Evolutionary conservation across 2,888 invertebrate species (phyloP), one percentile per base, ranked within the genome.

Genomic region (Catotricha subobsoleta): DNA sequence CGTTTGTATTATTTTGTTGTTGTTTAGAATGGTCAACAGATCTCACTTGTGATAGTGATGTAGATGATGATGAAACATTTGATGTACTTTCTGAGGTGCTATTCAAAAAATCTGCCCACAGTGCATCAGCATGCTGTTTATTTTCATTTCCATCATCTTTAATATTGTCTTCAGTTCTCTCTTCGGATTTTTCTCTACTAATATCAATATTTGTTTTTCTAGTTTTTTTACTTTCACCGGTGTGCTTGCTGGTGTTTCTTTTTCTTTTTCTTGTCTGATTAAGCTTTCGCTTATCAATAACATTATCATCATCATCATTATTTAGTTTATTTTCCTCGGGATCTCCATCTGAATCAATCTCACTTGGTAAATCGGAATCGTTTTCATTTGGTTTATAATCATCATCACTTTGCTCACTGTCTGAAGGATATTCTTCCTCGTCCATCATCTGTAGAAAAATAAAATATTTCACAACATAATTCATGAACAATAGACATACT

Each of bases 361-460:
- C 75, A 38, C 60, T 56, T 5, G 48, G 46, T 18, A 46, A 46
- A 36, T 52, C 60, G 1, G 37, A 33, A 13, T 60, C 58, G 39
- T 69, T 71, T 46, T 66, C 71, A 47, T 71, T 74, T 21, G 80
- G 80, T 45, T 76, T 67, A 55, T 78, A 84, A 54, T 84, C 83
- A 48, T 80, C 80, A 57, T 84, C 84, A 56, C 80, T 82, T 47
- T 70, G 66, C 51, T 83, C 82, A 48, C 78, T 77, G 42, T 73
- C 78, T 12, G 76, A 76, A 1, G 62, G 60, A 47, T 66, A 62
- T 31, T 69, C 64, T 47, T 65, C 60, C 44, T 61, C 58, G 46
- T 64, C 57, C 34, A 61, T 23, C 36, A 36, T 36, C 2, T 36
- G n/a, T n/a, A n/a, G n/a, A n/a, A n/a, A n/a, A n/a, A n/a, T n/a